Base-by-base conservation (phyloP, 2,113 vertebrate genomes). In the Monopterus albus region DNA sequence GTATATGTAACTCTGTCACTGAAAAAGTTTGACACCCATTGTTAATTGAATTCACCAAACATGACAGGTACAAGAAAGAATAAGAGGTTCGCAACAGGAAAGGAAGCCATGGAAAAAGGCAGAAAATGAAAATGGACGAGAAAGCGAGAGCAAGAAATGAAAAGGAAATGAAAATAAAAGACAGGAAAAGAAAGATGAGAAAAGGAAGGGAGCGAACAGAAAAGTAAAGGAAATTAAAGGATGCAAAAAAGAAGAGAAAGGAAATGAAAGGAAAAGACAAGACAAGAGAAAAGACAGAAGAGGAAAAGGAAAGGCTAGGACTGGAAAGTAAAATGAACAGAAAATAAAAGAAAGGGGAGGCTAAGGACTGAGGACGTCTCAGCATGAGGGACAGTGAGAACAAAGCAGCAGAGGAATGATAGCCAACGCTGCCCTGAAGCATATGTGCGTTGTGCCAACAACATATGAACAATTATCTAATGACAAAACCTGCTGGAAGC, bases 391-490 rank as follows among this genome's bases (percentile, higher is more conserved):
- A 53, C 13, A 59, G 29, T 13, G 51, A 71, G 47, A 55, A 63
- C 36, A 59, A 71, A 71, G 28, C 21, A 66, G 26, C 2, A 1
- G 5, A n/a, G 31, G 33, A 50, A 26, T 20, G 66, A 57, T 33
- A 23, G 56, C 40, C 62, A 12, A 6, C 9, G 10, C 57, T 59
- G 50, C 65, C 79, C 73, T 40, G 35, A 57, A 72, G 77, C 66
- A 69, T 26, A 21, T 45, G 15, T 78, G 74, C 58, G 53, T 52
- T 23, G 38, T 51, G 56, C 52, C 68, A 70, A 64, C 65, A 60
- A 47, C 63, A 81, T 53, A 36, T 18, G n/a, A 72, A 65, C 75
- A 80, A 79, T 83, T 74, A 72, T 73, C 78, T 77, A 58, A 83
- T 59, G 56, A 66, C 74, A 73, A 72, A 75, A 68, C 39, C 15